Evolutionary conservation across 2,797 vertebrate genomes (phyloP).

Genomic region (Coendou prehensilis): DNA sequence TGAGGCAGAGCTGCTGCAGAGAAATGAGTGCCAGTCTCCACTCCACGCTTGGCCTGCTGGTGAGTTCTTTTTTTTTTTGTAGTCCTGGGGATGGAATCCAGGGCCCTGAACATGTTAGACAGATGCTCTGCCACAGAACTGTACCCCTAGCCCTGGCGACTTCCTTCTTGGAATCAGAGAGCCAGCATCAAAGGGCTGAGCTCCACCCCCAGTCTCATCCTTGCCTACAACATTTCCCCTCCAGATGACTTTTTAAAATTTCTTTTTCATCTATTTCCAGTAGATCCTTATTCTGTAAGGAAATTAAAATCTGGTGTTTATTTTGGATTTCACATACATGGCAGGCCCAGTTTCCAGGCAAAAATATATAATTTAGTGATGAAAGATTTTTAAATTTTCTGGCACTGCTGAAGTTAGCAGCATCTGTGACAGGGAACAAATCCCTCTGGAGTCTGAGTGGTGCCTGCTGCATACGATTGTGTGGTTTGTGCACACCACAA

Average conservation of each 20-base stretch:
- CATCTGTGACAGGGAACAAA: background rate
- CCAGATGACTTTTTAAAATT: background rate
- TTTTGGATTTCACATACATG: conserved; percentile 47
- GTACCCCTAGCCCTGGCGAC: background rate
- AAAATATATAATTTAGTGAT: conserved; percentile 37
- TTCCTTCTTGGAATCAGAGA: background rate
- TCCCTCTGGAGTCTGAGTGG: background rate
- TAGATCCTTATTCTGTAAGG: background rate
- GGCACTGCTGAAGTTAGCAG: background rate
- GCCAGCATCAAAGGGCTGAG: background rate
- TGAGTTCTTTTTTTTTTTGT: background rate
- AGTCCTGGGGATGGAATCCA: background rate
- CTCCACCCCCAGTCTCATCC: background rate
- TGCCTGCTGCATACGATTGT: fast-evolving
- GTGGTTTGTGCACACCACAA: background rate
- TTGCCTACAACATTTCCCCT: background rate
- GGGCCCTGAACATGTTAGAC: background rate
- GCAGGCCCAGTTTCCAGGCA: conserved; percentile 24
- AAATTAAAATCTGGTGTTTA: conserved; percentile 35
- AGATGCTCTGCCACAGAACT: background rate
- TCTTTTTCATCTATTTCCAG: conserved; percentile 44
- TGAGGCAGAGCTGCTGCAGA: background rate
- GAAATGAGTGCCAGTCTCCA: background rate
- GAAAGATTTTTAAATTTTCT: conserved; percentile 4
- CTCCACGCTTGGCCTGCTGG: fast-evolving